Evolutionary conservation across 2,888 invertebrate species (phyloP), one percentile per base, ranked within the genome.

Genomic region (Eurytoma adleriae): DNA sequence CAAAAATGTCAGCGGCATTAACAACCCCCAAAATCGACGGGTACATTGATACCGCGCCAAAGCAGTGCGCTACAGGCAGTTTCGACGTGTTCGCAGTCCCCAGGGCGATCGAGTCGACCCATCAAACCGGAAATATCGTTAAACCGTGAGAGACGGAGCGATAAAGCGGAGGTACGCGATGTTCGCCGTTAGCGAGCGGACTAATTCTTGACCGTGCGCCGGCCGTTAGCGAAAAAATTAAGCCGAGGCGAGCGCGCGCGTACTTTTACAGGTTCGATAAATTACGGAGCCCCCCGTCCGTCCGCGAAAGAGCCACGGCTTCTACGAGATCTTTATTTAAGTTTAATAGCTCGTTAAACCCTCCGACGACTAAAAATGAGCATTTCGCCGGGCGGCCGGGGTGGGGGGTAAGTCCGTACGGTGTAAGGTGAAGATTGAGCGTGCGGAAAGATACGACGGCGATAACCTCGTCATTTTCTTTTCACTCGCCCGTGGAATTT

Each of bases 261-360:
- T 66, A 56, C 56, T 74, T 66, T 74, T 74, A 66, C 74, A 27
- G 14, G 56, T 12, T 5, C 48, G 12, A 66, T 74, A 74, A 74
- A 74, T 62, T 74, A 64, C 56, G 27, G 14, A 30, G 30, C 30
- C 4, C 3, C n/a, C 27, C 73, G 20, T 64, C 57, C 57, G 48
- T 30, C 30, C 12, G 24, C 24, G 30, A 14, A 74, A 66, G 16
- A 57, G 59, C 16, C 14, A 18, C 54, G 18, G 56, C n/a, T 30
- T 30, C 59, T 59, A 14, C 18, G 30, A 72, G 71, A 24, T 62
- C 73, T 73, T 71, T 61, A 69, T 79, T 74, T 79, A 64, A 64
- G 4, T 74, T 79, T 79, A 74, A 74, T 64, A 69, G 74, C 74
- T 74, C 74, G 16, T 74, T 79, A 74, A 68, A 64, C 64, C 64